Percentiles rank a stretch among this genome's conserved stretches.
These are phyloP conservation scores for Neosalanx taihuensis DNA, from an alignment of 2,797 vertebrate species.

Conservation along the genomic window DNA sequence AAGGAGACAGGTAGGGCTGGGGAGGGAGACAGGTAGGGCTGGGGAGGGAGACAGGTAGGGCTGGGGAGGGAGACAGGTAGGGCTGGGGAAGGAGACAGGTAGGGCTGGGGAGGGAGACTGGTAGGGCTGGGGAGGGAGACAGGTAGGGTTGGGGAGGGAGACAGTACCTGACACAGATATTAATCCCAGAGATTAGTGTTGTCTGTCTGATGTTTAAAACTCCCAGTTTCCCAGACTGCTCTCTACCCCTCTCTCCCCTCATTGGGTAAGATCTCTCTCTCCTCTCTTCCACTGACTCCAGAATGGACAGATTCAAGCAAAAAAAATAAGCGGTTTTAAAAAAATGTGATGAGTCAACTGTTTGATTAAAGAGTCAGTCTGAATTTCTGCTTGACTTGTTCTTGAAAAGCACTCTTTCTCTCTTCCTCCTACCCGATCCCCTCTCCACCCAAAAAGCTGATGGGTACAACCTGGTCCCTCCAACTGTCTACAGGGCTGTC, in stretches of 20 bases:
- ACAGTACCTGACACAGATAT: conserved; percentile 22
- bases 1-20: conserved; percentile 5
- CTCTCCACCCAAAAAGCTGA: neutral
- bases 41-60: conserved; percentile 49
- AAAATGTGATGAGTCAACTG: neutral
- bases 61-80: conserved; percentile 18
- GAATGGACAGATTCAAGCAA: neutral
- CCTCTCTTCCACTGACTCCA: neutral
- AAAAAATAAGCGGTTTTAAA: conserved; percentile 2
- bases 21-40: conserved; percentile 5
- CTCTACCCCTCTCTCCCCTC: neutral
- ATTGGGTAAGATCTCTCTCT: neutral
- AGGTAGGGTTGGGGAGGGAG: conserved; percentile 20
- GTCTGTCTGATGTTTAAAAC: conserved; percentile 24
- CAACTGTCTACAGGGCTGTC: too few species aligned
- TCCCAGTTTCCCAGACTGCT: neutral
- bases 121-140: neutral
- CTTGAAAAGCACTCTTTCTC: conserved; percentile 13
- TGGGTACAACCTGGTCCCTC: neutral
- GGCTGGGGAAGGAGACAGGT: neutral
- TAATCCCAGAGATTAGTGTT: conserved; percentile 15
- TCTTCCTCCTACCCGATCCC: neutral
- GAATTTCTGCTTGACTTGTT: conserved; percentile 10
- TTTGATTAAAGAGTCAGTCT: conserved; percentile 9
- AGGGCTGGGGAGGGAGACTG: conserved; percentile 19